Evolutionary conservation across 2,888 invertebrate species (phyloP), one percentile per base, ranked within the genome.

Genomic region (Malacosoma neustria): DNA sequence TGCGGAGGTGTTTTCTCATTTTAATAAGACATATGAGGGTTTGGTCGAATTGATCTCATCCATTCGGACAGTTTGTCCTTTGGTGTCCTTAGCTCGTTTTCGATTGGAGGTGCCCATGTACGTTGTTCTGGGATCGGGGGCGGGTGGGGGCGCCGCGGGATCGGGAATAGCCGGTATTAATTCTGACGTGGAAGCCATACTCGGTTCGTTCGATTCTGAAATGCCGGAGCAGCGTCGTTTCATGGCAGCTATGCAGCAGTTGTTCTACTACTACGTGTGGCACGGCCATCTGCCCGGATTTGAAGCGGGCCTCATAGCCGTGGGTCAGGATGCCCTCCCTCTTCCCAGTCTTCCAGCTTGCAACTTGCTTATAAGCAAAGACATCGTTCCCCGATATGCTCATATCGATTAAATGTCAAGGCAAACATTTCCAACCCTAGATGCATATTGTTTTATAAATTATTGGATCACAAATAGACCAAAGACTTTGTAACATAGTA

Each of bases 231-330:
- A 94, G 61, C 88, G 91, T 31, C 87, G 92, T 11, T 95, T 90
- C 61, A 89, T 93, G 49, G 89, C 91, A 1, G 91, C 94, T 7
- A 92, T 95, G 87, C 94, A 94, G 60, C 90, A 92, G 46, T 72
- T 94, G 15, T 96, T 96, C 72, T 94, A 94, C 70, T 90, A 92
- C 54, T 96, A 89, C 56, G 93, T 94, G 1, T 90, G 92, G 87
- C 90, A 92, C 48, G 94, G 93, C n/a, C 88, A 87, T 46, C 79
- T 93, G 38, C 79, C 89, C 7, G 89, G 90, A n/a, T 87, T 88
- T 4, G 89, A 89, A 38, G 72, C 84, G 22, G 81, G 87, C 6
- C 87, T 93, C 11, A 75, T 93, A 30, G 84, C 91, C 13, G 89
- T 94, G 1, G 92, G 88, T 0, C 93, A 94, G 63, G 93, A 94